Evolutionary conservation across 1,140 invertebrate species (phyloP), one percentile per base, ranked within the genome.

Genomic region (Conus betulinus): DNA sequence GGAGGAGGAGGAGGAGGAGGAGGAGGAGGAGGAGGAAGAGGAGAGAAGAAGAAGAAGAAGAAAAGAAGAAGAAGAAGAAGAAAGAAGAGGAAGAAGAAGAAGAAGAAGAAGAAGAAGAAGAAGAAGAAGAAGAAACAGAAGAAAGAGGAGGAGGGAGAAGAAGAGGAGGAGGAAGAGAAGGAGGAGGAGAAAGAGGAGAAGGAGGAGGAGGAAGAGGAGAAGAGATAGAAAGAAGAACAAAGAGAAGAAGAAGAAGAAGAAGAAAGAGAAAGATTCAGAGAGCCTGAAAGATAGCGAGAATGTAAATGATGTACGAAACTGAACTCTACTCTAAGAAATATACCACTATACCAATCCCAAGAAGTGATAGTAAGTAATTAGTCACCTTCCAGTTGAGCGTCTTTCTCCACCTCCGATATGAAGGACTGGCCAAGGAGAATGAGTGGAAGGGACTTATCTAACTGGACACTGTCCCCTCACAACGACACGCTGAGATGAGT

Each of bases 1-100:
- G 87, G 51, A 71, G 60, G 23, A 67, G 39, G n/a, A 85, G 7
- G 51, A 85, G 81, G n/a, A 67, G 63, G 11, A 85, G 60, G 53
- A 20, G 27, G 13, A 84, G 57, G 15, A 74, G 10, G 51, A 84
- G 57, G 10, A n/a, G 25, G n/a, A 88, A 55, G 23, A 84, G 23
- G 57, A 74, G 71, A 3, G 71, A 67, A 51, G 52, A 23, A 20
- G 23, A 4, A 23, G 20, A 71, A 0, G 20, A 1, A 23, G 20
- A 71, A 20, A 15, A 20, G 17, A 71, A 20, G 20, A 4, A 23
- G 20, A 71, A 0, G 20, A 1, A 23, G 20, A 71, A 20, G 10
- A 0, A 23, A n/a, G 20, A 20, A 71, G 0, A 23, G 7, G 8
- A 15, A 74, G 13, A 71, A 85, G 63, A 23, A 67, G 27, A 10